Conservation (phyloP, 2,113 vertebrate species). For the Microtus oregoni region DNA sequence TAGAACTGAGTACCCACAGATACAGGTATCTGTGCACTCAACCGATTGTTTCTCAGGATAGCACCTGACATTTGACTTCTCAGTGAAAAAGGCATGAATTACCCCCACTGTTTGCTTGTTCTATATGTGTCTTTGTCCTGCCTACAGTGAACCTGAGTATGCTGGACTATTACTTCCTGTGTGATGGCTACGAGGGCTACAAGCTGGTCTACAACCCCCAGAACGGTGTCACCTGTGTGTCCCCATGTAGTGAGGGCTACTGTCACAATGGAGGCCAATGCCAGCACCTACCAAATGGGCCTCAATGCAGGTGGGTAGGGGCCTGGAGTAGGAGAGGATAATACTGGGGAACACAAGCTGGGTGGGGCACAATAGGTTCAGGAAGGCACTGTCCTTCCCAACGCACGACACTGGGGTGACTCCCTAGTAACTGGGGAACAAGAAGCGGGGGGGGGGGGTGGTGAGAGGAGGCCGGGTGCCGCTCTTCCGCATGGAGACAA, state of each 20-base stretch:
- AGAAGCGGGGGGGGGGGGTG: neutral
- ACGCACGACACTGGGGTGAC: neutral
- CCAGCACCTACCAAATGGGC: constrained; percentile 64
- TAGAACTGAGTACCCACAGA: neutral
- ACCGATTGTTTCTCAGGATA: neutral
- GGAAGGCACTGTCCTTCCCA: neutral
- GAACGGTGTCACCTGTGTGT: constrained; percentile 64
- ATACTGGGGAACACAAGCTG: neutral
- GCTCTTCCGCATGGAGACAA: neutral
- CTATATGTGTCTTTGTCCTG: neutral
- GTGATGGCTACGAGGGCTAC: constrained; percentile 67
- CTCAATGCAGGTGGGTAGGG: constrained; percentile 72
- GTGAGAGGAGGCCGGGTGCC: neutral
- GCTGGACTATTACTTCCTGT: constrained; percentile 40
- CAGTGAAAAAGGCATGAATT: neutral
- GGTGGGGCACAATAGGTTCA: neutral
- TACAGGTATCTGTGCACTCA: neutral
- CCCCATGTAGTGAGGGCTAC: constrained; percentile 57
- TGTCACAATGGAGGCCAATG: constrained; percentile 75
- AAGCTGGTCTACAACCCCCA: constrained; percentile 48
- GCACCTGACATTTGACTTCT: neutral
- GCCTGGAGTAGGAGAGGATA: neutral
- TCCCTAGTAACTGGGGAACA: neutral
- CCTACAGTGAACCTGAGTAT: constrained; percentile 46
- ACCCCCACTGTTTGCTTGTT: neutral